Evolutionary conservation across 2,113 vertebrate genomes (phyloP).

Genomic region (Lutjanus erythropterus): DNA sequence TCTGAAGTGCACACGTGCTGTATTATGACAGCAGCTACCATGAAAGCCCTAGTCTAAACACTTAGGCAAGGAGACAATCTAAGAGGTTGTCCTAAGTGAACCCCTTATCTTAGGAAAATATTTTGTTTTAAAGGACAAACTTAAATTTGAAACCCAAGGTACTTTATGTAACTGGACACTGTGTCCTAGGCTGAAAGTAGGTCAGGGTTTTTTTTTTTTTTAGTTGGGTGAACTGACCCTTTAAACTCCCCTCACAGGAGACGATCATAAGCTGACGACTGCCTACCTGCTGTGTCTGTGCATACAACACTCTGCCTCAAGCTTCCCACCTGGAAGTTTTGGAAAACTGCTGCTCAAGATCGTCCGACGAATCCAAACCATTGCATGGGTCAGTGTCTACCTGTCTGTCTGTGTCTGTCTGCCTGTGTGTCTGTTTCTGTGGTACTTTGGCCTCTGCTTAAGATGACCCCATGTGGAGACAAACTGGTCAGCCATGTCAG

Average conservation of each 20-base stretch:
- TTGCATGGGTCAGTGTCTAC: constrained; percentile 91
- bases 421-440: constrained; percentile 6
- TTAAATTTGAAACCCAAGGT: no score
- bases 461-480: constrained; percentile 44
- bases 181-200: not conserved
- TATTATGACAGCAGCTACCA: no score
- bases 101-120: no score
- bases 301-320: constrained; percentile 92
- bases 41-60: no score
- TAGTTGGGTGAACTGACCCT: not conserved
- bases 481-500: constrained; percentile 49
- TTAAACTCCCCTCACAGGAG: constrained; percentile 69
- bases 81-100: no score
- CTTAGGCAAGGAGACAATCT: no score
- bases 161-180: no score
- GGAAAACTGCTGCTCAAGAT: constrained; percentile 94
- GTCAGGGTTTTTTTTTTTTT: not conserved
- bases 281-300: constrained; percentile 96
- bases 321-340: constrained; percentile 89
- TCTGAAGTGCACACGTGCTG: no score
- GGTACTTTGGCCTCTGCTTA: constrained; percentile 36
- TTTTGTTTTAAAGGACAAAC: no score
- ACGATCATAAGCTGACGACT: constrained; percentile 92
- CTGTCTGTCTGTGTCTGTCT: not conserved
- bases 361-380: constrained; percentile 89